Evolutionary conservation across 2,113 vertebrate species (phyloP).

Genomic region (Sceloporus tristichus): DNA sequence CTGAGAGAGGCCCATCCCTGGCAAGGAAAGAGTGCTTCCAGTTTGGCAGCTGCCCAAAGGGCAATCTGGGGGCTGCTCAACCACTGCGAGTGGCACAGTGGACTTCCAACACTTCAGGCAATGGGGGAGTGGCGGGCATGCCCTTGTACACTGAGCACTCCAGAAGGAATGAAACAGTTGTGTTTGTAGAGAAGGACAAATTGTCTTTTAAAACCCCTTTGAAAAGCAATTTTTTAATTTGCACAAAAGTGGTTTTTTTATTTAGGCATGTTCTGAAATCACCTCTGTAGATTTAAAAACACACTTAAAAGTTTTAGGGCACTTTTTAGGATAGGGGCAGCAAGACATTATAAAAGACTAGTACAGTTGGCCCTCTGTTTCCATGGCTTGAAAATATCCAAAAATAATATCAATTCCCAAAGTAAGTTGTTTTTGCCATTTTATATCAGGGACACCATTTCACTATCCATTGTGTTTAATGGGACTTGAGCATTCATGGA

Average conservation of each 20-base stretch:
- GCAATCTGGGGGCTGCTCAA: background rate
- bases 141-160: background rate
- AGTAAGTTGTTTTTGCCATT: too few species aligned
- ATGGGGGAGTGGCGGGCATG: background rate
- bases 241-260: background rate
- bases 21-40: background rate
- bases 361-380: too few species aligned
- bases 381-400: too few species aligned
- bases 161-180: background rate
- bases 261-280: background rate
- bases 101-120: background rate
- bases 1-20: slow-evolving; percentile 42
- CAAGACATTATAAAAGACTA: background rate
- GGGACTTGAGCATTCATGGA: too few species aligned
- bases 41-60: too few species aligned
- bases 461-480: too few species aligned
- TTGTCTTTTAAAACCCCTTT: background rate
- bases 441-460: too few species aligned
- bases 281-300: background rate
- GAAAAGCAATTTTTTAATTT: background rate
- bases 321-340: background rate
- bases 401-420: too few species aligned
- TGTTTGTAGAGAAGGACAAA: background rate
- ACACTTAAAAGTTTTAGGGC: background rate
- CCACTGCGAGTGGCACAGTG: background rate